phyloP scores from a whole-genome alignment of 2,113 vertebrate species.

The Ameiurus melas region DNA sequence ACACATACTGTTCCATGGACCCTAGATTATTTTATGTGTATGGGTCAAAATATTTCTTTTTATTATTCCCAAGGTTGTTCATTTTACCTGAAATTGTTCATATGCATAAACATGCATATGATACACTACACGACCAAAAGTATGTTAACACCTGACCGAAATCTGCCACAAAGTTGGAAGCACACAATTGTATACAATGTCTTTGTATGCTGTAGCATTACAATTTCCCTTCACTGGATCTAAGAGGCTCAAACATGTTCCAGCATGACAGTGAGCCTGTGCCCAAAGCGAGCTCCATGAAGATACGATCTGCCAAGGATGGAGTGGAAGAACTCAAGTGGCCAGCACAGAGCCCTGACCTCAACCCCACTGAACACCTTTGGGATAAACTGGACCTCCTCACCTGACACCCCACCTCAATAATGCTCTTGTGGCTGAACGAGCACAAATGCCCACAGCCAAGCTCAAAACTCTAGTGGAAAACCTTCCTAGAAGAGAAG shows the following conservation, averaged over 20 bases:
- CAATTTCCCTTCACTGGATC: not conserved
- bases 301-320: too few species aligned
- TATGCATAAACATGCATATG: not conserved
- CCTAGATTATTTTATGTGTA: too few species aligned
- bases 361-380: not conserved
- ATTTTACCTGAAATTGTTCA: not conserved
- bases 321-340: too few species aligned
- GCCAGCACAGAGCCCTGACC: not conserved
- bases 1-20: too few species aligned
- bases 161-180: not conserved
- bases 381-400: not conserved
- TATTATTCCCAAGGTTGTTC: too few species aligned
- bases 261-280: too few species aligned
- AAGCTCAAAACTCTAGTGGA: not conserved
- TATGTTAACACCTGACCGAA: not conserved
- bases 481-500: not conserved
- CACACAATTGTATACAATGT: not conserved
- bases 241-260: not conserved
- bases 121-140: not conserved
- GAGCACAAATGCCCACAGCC: not conserved
- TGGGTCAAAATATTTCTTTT: too few species aligned
- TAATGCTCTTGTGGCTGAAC: not conserved
- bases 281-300: too few species aligned
- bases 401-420: not conserved
- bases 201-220: not conserved